phyloP scores from a whole-genome alignment of 30 jellyfish, hydroid and myxozoan species.

The Hydractinia echinata region DNA sequence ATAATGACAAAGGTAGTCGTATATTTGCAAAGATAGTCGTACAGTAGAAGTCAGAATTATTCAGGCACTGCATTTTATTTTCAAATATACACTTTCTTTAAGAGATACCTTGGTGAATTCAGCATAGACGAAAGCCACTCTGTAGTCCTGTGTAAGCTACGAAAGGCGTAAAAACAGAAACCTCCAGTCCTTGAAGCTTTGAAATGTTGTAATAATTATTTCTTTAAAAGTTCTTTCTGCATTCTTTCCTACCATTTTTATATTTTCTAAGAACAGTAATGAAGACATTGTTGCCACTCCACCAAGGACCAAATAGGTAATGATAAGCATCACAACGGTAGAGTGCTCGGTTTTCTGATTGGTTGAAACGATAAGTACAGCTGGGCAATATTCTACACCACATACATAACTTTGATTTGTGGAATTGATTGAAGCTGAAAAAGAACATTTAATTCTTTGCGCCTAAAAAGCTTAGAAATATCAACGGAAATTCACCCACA shows the following conservation, averaged over 20 bases:
- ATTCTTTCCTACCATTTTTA: constrained; percentile 30
- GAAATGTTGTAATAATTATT: constrained; percentile 55
- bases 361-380: background rate
- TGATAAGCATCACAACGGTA: constrained; percentile 45
- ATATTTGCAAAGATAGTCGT: no score
- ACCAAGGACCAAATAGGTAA: constrained; percentile 56
- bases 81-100: background rate
- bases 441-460: no score
- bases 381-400: constrained; percentile 80
- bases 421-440: background rate
- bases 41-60: no score
- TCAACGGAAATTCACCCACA: no score
- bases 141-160: constrained; percentile 76
- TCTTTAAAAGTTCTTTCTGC: constrained; percentile 37
- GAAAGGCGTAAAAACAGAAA: constrained; percentile 61
- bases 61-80: no score
- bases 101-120: constrained; percentile 61
- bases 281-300: constrained; percentile 41
- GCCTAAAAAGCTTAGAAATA: no score
- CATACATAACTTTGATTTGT: constrained; percentile 23
- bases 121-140: constrained; percentile 75
- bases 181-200: constrained; percentile 52
- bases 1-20: no score
- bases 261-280: constrained; percentile 25
- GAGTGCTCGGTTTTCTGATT: constrained; percentile 13